phyloP scores from a whole-genome alignment of 2,888 invertebrate genomes.

The Chrysolina haemoptera region DNA sequence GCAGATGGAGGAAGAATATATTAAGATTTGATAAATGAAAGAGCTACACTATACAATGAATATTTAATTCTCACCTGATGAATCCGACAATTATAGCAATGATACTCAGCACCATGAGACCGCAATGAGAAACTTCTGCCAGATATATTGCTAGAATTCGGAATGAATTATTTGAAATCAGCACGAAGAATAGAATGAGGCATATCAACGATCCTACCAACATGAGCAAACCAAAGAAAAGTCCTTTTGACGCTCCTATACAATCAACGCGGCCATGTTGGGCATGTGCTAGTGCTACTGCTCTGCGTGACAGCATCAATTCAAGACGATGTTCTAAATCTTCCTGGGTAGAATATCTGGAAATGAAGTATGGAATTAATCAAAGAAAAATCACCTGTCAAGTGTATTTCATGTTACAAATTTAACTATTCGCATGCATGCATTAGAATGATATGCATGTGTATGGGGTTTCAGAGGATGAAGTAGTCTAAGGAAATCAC shows the following conservation, averaged over 20 bases:
- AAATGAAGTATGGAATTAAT: conserved; percentile 30
- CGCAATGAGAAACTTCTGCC: conserved; percentile 92
- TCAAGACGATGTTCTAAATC: conserved; percentile 91
- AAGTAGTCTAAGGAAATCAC: no score
- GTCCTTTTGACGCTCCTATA: conserved; percentile 93
- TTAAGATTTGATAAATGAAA: no score
- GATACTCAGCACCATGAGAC: conserved; percentile 89
- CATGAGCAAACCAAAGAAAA: conserved; percentile 92
- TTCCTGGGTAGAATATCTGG: conserved; percentile 80
- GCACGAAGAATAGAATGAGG: conserved; percentile 95
- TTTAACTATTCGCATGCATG: no score
- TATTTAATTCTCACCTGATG: conserved; percentile 78
- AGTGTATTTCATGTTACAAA: no score
- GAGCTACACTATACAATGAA: background rate
- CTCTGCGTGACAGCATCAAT: conserved; percentile 89
- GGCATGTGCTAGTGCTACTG: conserved; percentile 88
- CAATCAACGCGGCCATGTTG: conserved; percentile 92
- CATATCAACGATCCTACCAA: conserved; percentile 93
- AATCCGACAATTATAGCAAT: conserved; percentile 93
- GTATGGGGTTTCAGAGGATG: no score
- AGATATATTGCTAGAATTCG: conserved; percentile 90
- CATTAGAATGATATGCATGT: no score
- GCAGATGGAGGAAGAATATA: background rate
- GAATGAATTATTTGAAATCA: conserved; percentile 88
- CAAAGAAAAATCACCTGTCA: no score